phyloP scores from a whole-genome alignment of 2,888 invertebrate species.

The Diogma glabrata region DNA sequence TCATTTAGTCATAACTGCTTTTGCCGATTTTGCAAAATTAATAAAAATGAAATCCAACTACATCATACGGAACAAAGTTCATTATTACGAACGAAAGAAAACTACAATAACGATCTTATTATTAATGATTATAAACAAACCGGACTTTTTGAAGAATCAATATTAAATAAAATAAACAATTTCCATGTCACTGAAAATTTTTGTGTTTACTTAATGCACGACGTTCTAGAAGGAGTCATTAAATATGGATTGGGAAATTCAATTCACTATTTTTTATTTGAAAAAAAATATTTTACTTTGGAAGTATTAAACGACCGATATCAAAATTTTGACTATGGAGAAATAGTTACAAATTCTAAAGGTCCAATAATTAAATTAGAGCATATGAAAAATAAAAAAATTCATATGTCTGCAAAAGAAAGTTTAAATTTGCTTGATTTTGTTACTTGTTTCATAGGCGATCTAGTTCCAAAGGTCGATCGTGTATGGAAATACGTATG shows the following conservation, averaged over 20 bases:
- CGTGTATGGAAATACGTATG: too few relatives aligned
- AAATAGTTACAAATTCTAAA: conserved; percentile 13
- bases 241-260: conserved; percentile 17
- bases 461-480: too few relatives aligned
- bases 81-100: conserved; percentile 11
- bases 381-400: conserved; percentile 14
- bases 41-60: conserved; percentile 14
- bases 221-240: conserved; percentile 21
- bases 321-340: conserved; percentile 12
- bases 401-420: too few relatives aligned
- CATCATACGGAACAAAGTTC: background rate
- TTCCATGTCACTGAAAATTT: conserved; percentile 17
- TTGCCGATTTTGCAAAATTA: conserved; percentile 18
- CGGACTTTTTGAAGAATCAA: conserved; percentile 15
- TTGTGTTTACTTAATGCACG: conserved; percentile 20
- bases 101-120: conserved; percentile 17
- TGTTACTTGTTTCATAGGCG: too few relatives aligned
- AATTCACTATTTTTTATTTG: conserved; percentile 16
- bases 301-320: conserved; percentile 15
- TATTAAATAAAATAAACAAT: conserved; percentile 12
- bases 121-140: conserved; percentile 12
- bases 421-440: too few relatives aligned
- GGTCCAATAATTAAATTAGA: conserved; percentile 17
- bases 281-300: conserved; percentile 15
- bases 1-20: conserved; percentile 16